A percentile compares a stretch with the other conserved stretches of the same genome.
Evolutionary conservation across 2,888 invertebrate species (phyloP).

Genomic region (Cryptocheilus praepositus): DNA sequence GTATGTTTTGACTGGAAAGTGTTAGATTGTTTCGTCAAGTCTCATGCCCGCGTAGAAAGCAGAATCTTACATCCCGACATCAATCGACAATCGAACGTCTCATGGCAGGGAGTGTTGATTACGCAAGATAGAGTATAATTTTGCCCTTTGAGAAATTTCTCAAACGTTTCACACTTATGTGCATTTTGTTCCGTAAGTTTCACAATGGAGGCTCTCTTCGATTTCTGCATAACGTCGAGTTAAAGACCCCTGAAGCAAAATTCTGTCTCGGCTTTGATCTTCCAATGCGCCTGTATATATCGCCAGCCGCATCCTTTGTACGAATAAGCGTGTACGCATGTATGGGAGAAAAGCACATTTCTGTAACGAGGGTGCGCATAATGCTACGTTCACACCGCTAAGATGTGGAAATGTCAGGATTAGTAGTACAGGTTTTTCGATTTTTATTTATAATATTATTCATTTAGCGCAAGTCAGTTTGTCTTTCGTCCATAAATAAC

Average conservation of each 20-base stretch:
- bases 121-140: neutral
- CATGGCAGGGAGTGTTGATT: no score
- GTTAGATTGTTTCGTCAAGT: no score
- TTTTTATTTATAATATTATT: no score
- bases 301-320: conserved; percentile 39
- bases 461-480: no score
- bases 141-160: neutral
- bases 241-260: conserved; percentile 54
- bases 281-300: conserved; percentile 25
- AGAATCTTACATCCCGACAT: no score
- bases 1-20: no score
- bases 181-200: neutral
- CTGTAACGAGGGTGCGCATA: conserved; percentile 38
- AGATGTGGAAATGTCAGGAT: no score
- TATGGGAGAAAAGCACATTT: conserved; percentile 34
- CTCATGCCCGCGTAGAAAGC: no score
- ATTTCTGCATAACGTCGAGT: conserved; percentile 45
- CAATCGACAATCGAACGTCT: no score
- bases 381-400: conserved; percentile 42
- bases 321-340: conserved; percentile 33
- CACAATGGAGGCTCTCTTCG: conserved; percentile 29
- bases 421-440: no score
- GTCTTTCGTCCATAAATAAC: no score
- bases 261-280: conserved; percentile 56
- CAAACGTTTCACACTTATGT: neutral